A percentile compares a stretch with the other conserved stretches of the same genome.
These are phyloP conservation scores for Erpornis zantholeuca DNA, from an alignment of 2,113 vertebrate genomes.

Conservation along the genomic window DNA sequence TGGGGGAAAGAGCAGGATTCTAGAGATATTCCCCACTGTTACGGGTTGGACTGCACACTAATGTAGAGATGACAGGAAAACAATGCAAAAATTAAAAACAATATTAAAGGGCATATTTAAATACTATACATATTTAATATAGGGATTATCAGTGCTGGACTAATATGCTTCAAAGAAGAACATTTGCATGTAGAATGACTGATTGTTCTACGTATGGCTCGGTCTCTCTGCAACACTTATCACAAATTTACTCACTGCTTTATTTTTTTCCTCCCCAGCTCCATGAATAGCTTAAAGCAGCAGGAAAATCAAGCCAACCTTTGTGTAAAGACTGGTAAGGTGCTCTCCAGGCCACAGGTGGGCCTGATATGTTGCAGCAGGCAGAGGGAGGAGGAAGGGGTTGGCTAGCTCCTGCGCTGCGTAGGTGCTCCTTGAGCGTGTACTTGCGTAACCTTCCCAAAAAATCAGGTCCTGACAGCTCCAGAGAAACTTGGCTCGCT, in stretches of 20 bases:
- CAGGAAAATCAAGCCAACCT: not conserved
- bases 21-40: not conserved
- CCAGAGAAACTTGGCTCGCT: constrained; percentile 13
- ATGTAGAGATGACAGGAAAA: not conserved
- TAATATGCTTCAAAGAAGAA: not conserved
- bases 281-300: not conserved
- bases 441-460: constrained; percentile 22
- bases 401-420: not conserved
- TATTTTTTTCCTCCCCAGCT: not conserved
- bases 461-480: constrained; percentile 55
- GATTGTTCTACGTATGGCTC: not conserved
- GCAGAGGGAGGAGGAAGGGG: not conserved
- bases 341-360: not conserved
- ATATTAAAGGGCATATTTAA: not conserved
- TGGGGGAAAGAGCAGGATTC: not conserved
- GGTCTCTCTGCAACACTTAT: not conserved
- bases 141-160: not conserved
- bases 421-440: not conserved
- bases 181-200: not conserved
- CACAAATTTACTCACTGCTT: not conserved
- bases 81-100: not conserved
- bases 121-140: not conserved
- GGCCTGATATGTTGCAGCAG: not conserved
- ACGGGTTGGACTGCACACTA: not conserved
- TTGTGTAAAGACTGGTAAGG: not conserved